Evolutionary conservation across 2,797 vertebrate genomes (phyloP).

Genomic region (Calcarius lapponicus): DNA sequence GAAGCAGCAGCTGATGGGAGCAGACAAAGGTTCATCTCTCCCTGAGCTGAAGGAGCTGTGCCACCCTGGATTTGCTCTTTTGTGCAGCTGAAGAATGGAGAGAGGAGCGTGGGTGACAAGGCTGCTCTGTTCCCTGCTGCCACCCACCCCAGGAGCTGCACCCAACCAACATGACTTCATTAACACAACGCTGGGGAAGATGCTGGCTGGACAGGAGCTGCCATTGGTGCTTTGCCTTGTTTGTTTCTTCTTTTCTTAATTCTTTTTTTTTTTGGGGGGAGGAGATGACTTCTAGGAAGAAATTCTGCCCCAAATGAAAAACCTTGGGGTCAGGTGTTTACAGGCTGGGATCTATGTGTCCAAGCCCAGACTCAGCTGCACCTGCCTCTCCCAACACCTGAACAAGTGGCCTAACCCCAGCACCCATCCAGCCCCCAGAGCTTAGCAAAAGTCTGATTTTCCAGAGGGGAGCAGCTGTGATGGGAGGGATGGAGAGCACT

Average conservation of each 20-base stretch:
- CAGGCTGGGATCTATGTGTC: too few species aligned
- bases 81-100: conserved; percentile 50
- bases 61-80: neutral
- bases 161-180: neutral
- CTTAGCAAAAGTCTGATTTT: neutral
- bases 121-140: conserved; percentile 52
- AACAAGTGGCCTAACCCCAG: neutral
- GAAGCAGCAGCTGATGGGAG: neutral
- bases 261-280: too few species aligned
- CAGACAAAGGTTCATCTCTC: conserved; percentile 25
- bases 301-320: too few species aligned
- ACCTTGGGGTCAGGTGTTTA: too few species aligned
- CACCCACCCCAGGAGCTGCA: neutral
- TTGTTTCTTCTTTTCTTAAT: neutral
- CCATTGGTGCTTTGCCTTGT: neutral
- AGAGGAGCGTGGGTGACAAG: conserved; percentile 47
- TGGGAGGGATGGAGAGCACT: neutral
- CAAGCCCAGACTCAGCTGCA: neutral
- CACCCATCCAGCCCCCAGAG: neutral
- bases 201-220: conserved; percentile 16
- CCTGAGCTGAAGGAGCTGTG: conserved; percentile 5
- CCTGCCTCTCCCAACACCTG: neutral
- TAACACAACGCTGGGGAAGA: neutral
- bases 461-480: neutral
- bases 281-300: too few species aligned